phyloP scores from a whole-genome alignment of 1,140 invertebrate genomes.

The Neodiprion pinetum region DNA sequence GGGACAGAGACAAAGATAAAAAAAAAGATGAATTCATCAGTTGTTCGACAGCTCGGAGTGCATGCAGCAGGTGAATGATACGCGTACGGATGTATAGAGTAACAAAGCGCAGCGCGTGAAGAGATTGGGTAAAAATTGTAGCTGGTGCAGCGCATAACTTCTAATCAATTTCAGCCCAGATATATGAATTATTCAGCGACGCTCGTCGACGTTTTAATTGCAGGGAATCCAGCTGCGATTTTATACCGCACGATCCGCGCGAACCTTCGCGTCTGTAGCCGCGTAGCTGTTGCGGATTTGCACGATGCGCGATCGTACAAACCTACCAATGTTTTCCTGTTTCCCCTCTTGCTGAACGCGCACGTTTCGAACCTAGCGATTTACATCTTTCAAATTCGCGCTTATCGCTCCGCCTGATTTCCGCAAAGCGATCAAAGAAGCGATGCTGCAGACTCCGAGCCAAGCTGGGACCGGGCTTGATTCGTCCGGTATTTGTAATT shows the following conservation, averaged over 20 bases:
- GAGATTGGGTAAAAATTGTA: neutral
- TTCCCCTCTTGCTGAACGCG: too few species aligned
- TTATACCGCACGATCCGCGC: neutral
- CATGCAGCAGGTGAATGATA: too few species aligned
- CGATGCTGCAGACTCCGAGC: too few species aligned
- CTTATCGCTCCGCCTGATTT: too few species aligned
- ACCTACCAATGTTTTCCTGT: too few species aligned
- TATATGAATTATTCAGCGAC: slow-evolving; percentile 1
- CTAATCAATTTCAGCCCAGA: neutral
- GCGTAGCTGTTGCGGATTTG: neutral
- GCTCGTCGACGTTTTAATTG: slow-evolving; percentile 2
- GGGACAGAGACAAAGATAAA: neutral
- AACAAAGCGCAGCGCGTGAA: neutral
- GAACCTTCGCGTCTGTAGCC: neutral
- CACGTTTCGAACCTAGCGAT: too few species aligned
- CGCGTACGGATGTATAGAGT: too few species aligned
- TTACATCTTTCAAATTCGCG: too few species aligned
- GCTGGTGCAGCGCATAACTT: neutral
- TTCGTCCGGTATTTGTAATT: too few species aligned
- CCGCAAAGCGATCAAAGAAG: too few species aligned
- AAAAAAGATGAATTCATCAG: neutral
- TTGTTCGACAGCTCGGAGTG: neutral
- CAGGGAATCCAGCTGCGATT: slow-evolving; percentile 3
- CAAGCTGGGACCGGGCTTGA: too few species aligned
- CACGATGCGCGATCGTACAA: neutral